Conservation (phyloP, 1,140 invertebrate genomes). For the Orius insidiosus region DNA sequence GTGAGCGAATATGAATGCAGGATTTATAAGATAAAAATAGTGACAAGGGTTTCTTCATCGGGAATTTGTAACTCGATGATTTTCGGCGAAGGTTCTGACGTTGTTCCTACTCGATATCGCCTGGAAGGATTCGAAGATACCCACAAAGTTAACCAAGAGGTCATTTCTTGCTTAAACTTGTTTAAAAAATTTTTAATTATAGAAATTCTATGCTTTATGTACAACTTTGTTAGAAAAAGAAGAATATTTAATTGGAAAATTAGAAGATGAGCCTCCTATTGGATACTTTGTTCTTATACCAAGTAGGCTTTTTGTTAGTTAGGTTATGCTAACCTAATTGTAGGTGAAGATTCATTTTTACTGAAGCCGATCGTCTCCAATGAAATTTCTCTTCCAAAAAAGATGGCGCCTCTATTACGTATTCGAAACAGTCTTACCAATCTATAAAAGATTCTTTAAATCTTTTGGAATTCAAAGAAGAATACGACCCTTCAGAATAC, state of each 20-base stretch:
- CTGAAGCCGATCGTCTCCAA: background rate
- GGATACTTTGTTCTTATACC: background rate
- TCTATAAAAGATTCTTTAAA: background rate
- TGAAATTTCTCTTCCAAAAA: background rate
- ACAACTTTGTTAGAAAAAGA: background rate
- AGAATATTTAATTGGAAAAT: background rate
- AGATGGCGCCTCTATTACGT: background rate
- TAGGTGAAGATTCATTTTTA: background rate
- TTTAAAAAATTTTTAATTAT: background rate
- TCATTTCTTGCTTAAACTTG: background rate
- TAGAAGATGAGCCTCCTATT: background rate
- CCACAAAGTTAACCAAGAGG: background rate
- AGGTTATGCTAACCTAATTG: background rate
- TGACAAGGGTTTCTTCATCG: too few relatives aligned
- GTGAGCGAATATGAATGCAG: too few relatives aligned
- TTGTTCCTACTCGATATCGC: too few relatives aligned
- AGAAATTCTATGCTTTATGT: background rate
- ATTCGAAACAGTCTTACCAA: background rate
- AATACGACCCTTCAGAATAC: background rate
- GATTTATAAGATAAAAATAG: too few relatives aligned
- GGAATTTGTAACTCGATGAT: too few relatives aligned
- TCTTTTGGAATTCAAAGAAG: background rate
- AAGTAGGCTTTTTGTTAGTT: background rate
- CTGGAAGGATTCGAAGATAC: background rate
- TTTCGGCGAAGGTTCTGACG: too few relatives aligned